Evolutionary conservation across 1,140 invertebrate genomes (phyloP).

Genomic region (Aphidius ervi): DNA sequence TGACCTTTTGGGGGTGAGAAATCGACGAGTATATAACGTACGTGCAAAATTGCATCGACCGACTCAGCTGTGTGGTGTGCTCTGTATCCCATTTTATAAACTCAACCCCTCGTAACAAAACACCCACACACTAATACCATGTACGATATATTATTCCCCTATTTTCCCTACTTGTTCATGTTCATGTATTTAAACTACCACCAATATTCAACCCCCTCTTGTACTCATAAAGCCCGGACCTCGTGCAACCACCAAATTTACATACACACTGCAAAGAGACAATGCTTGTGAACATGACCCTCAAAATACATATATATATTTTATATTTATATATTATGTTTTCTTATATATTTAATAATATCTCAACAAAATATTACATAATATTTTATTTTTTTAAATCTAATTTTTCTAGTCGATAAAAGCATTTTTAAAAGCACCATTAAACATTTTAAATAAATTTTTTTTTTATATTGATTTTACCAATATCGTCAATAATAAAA

Average conservation of each 20-base stretch:
- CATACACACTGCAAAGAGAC: conserved; percentile 5
- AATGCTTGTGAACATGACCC: conserved; percentile 20
- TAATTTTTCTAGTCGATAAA: too few relatives aligned
- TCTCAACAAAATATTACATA: too few relatives aligned
- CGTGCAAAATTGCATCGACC: conserved; percentile 20
- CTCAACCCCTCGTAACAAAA: not conserved
- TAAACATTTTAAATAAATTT: too few relatives aligned
- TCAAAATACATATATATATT: conserved; percentile 15
- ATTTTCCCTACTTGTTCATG: not conserved
- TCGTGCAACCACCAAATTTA: conserved; percentile 22
- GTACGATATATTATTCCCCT: not conserved
- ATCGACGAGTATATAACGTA: conserved; percentile 16
- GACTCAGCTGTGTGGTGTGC: conserved; percentile 17
- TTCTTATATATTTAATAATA: not conserved
- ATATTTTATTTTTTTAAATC: too few relatives aligned
- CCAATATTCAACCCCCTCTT: conserved; percentile 1
- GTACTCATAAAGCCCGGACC: conserved; percentile 19
- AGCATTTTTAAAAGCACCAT: too few relatives aligned
- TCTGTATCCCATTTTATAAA: conserved; percentile 1
- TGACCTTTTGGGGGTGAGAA: conserved; percentile 15
- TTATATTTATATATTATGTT: not conserved
- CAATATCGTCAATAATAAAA: too few relatives aligned
- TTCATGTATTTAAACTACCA: not conserved
- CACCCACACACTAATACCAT: not conserved
- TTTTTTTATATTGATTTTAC: too few relatives aligned